Evolutionary conservation across 2,888 invertebrate species (phyloP).

Genomic region (Nycteola revayana): DNA sequence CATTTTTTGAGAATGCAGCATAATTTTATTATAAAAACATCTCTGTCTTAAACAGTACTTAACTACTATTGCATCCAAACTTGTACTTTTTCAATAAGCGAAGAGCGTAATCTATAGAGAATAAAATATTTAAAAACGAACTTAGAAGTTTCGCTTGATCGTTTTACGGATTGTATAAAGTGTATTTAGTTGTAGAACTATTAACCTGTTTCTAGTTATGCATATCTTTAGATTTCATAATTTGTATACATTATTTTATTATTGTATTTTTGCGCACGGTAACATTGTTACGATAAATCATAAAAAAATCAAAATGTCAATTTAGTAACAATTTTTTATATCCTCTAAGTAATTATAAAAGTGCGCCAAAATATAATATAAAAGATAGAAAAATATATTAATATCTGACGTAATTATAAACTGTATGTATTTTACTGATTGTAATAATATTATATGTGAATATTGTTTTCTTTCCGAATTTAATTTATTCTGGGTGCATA

Average conservation of each 20-base stretch:
- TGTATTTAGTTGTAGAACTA: slow-evolving; percentile 80
- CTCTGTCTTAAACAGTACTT: too few species aligned
- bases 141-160: slow-evolving; percentile 71
- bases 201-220: slow-evolving; percentile 78
- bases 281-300: too few species aligned
- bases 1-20: too few species aligned
- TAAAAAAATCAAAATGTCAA: slow-evolving; percentile 14
- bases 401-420: slow-evolving; percentile 53
- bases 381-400: slow-evolving; percentile 35
- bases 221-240: slow-evolving; percentile 78
- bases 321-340: slow-evolving; percentile 15
- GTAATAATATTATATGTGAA: slow-evolving; percentile 47
- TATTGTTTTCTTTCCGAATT: slow-evolving; percentile 44
- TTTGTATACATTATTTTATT: slow-evolving; percentile 35
- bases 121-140: slow-evolving; percentile 62
- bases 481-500: slow-evolving; percentile 23
- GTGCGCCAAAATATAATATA: slow-evolving; percentile 46
- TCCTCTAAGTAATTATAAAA: slow-evolving; percentile 6
- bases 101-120: slow-evolving; percentile 52
- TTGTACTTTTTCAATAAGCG: slow-evolving; percentile 44
- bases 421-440: slow-evolving; percentile 51
- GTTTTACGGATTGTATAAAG: slow-evolving; percentile 77
- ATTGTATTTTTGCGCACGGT: slow-evolving; percentile 37
- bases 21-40: too few species aligned
- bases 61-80: slow-evolving; percentile 1